These are phyloP conservation scores for Glomeris maerens DNA, from an alignment of 1,140 invertebrate genomes.

Conservation along the genomic window DNA sequence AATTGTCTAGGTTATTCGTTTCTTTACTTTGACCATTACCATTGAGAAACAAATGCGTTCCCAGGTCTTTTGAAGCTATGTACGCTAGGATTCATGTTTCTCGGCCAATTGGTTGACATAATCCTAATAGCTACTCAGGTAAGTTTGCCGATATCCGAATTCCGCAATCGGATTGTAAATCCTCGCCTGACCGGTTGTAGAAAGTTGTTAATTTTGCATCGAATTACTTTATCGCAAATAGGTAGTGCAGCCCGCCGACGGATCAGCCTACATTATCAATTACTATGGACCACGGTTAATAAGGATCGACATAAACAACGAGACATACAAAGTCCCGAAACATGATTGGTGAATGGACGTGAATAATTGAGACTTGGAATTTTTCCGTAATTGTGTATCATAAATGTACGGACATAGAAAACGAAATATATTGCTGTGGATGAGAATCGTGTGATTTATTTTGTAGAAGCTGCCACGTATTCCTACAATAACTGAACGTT, in stretches of 20 bases:
- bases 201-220: neutral
- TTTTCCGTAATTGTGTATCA: too few relatives aligned
- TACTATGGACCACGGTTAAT: constrained; percentile 78
- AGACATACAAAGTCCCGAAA: constrained; percentile 53
- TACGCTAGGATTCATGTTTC: constrained; percentile 88
- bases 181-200: neutral
- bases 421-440: too few relatives aligned
- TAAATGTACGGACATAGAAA: too few relatives aligned
- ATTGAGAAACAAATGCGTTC: neutral
- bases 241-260: constrained; percentile 84
- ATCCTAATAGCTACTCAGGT: constrained; percentile 82
- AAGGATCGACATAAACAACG: constrained; percentile 67
- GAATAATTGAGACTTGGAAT: too few relatives aligned
- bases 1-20: constrained; percentile 2
- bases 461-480: too few relatives aligned
- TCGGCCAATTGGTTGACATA: constrained; percentile 87
- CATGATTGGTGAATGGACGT: too few relatives aligned
- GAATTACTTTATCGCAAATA: constrained; percentile 10
- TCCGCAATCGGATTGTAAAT: neutral
- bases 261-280: constrained; percentile 86
- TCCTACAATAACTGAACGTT: too few relatives aligned
- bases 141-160: constrained; percentile 2
- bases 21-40: neutral
- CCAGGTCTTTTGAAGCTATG: constrained; percentile 79
- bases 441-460: too few relatives aligned